Conservation (phyloP, 2,797 vertebrate species). For the Alca torda region DNA sequence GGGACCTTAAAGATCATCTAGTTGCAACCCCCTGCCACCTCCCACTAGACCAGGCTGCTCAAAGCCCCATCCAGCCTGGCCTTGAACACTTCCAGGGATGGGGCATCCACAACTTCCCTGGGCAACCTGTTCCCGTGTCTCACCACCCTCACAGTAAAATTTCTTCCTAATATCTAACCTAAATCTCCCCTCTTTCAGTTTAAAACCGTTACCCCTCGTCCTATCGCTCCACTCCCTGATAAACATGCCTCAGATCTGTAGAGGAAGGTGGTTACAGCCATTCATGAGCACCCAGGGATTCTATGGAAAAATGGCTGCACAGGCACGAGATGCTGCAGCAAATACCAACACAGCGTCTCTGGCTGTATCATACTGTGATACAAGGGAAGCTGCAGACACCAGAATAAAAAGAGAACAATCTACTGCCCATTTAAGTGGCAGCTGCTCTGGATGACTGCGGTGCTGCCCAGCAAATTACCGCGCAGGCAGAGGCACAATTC, state of each 20-base stretch:
- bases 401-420: conserved; percentile 45
- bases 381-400: background rate
- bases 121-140: too few relatives aligned
- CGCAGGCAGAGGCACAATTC: conserved; percentile 39
- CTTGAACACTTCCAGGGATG: too few relatives aligned
- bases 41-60: too few relatives aligned
- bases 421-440: background rate
- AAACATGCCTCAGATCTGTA: background rate
- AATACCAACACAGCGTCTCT: background rate
- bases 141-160: too few relatives aligned
- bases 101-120: too few relatives aligned
- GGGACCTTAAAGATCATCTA: too few relatives aligned
- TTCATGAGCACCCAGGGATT: rapidly evolving
- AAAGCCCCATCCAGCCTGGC: too few relatives aligned
- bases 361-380: background rate
- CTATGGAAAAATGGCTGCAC: background rate
- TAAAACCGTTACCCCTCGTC: too few relatives aligned
- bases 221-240: too few relatives aligned
- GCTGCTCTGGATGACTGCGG: conserved; percentile 18
- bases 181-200: too few relatives aligned
- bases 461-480: conserved; percentile 44
- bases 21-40: too few relatives aligned
- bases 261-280: background rate
- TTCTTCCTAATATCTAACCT: too few relatives aligned
- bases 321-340: background rate